A percentile compares a stretch with the other conserved stretches of the same genome.
phyloP scores from a whole-genome alignment of 2,113 vertebrate species.

The Seriola rivoliana region DNA sequence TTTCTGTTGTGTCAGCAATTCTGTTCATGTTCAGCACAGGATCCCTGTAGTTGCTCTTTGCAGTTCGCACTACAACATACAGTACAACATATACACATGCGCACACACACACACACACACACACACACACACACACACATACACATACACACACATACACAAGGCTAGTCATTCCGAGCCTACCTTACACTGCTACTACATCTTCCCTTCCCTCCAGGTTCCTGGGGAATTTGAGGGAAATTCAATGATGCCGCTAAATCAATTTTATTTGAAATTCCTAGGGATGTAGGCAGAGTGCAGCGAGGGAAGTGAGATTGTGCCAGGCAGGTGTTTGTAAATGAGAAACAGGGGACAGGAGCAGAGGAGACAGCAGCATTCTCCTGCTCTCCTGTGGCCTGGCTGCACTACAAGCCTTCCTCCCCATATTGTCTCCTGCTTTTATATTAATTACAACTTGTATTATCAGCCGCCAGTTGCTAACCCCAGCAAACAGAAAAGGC shows the following conservation, averaged over 20 bases:
- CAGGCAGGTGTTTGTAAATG: slow-evolving; percentile 89
- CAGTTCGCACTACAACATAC: slow-evolving; percentile 10
- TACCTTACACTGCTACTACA: slow-evolving; percentile 35
- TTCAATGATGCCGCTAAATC: slow-evolving; percentile 89
- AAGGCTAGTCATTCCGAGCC: slow-evolving; percentile 41
- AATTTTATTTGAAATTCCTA: slow-evolving; percentile 90
- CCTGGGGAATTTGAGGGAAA: slow-evolving; percentile 89
- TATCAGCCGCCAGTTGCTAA: slow-evolving; percentile 96
- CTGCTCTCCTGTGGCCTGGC: slow-evolving; percentile 90
- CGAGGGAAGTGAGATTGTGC: slow-evolving; percentile 70
- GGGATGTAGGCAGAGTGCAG: slow-evolving; percentile 86
- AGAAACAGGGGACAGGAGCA: slow-evolving; percentile 87
- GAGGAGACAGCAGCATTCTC: slow-evolving; percentile 71
- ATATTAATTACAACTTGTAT: slow-evolving; percentile 99
- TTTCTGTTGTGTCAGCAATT: slow-evolving; percentile 81
- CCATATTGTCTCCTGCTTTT: slow-evolving; percentile 99
- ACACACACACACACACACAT: neutral
- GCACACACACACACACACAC: slow-evolving; percentile 2
- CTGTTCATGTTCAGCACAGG: slow-evolving; percentile 68
- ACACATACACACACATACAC: slow-evolving; percentile 1
- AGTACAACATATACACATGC: neutral
- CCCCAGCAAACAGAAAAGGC: slow-evolving; percentile 95
- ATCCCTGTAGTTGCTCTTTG: slow-evolving; percentile 53
- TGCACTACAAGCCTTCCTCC: slow-evolving; percentile 86
- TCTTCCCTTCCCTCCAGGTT: slow-evolving; percentile 67